Conservation (phyloP, 2,797 vertebrate species). For the Darevskia nairensis region DNA sequence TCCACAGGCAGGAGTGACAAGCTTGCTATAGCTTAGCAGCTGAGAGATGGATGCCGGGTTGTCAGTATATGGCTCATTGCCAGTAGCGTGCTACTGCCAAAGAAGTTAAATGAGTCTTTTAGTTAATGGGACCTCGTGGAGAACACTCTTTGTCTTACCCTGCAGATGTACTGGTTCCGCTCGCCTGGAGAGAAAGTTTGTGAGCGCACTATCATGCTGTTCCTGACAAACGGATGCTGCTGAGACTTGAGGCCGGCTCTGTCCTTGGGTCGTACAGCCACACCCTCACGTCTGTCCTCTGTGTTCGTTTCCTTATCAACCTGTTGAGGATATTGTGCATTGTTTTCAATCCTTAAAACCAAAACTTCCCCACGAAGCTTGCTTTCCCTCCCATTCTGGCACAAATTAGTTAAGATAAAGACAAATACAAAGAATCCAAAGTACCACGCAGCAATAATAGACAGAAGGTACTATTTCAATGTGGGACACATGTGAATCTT, state of each 20-base stretch:
- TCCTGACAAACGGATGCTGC: constrained; percentile 80
- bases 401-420: background rate
- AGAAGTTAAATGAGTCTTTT: constrained; percentile 52
- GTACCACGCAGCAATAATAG: background rate
- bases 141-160: constrained; percentile 76
- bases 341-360: background rate
- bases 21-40: constrained; percentile 39
- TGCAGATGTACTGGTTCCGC: constrained; percentile 86
- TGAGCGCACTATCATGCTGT: constrained; percentile 85
- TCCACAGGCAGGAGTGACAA: constrained; percentile 19
- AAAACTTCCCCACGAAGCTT: background rate
- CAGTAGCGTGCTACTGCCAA: constrained; percentile 38
- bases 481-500: background rate
- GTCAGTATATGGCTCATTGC: background rate
- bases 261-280: constrained; percentile 81
- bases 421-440: background rate
- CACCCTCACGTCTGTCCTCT: constrained; percentile 64
- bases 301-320: constrained; percentile 88
- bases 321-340: constrained; percentile 64
- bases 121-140: constrained; percentile 40
- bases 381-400: background rate
- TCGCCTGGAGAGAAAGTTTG: constrained; percentile 88
- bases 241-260: constrained; percentile 73
- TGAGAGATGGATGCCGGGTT: constrained; percentile 1
- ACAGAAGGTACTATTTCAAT: background rate